Evolutionary conservation across 2,113 vertebrate species (phyloP), one percentile per base, ranked within the genome.

Genomic region (Mugil cephalus): DNA sequence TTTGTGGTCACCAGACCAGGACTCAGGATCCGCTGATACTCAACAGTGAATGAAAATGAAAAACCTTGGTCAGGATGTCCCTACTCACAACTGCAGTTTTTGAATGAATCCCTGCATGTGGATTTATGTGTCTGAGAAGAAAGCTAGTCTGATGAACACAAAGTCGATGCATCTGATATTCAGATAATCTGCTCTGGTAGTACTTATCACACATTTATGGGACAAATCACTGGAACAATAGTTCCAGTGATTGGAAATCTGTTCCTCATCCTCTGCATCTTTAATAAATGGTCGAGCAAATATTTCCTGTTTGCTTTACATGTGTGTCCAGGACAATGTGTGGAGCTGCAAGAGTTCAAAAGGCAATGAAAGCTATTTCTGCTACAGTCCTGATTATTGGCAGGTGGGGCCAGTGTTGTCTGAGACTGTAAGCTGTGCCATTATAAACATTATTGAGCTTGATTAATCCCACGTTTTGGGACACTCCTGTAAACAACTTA

Each of bases 321-420:
- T 45, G 52, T 70, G 30, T 55, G 8, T 46, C 5, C 52, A 77
- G 70, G 34, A 48, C 21, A 53, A 43, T 24, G 53, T 55, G 34
- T 36, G 51, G 54, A 21, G 40, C 35, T 46, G 10, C 62, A 51
- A 42, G 65, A 67, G 58, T 87, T 89, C 80, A 87, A 84, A 81
- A 72, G 30, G 46, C 39, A 63, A 79, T 83, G 59, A 86, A 69
- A 82, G 47, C 8, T 58, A 73, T 80, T 56, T 47, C 80, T 24
- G 55, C 69, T 66, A 42, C 45, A 50, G 62, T 53, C 24, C 64
- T 71, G 63, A 89, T 83, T 68, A 60, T 24, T 78, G 68, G 67
- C 81, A 88, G 80, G 87, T 87, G 83, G 24, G 77, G 35, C 21
- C 42, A 54, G 30, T 4, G 43, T 50, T 51, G 48, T 21, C 48